These are phyloP conservation scores for Nasua narica DNA, from an alignment of 2,797 vertebrate genomes.

Conservation along the genomic window DNA sequence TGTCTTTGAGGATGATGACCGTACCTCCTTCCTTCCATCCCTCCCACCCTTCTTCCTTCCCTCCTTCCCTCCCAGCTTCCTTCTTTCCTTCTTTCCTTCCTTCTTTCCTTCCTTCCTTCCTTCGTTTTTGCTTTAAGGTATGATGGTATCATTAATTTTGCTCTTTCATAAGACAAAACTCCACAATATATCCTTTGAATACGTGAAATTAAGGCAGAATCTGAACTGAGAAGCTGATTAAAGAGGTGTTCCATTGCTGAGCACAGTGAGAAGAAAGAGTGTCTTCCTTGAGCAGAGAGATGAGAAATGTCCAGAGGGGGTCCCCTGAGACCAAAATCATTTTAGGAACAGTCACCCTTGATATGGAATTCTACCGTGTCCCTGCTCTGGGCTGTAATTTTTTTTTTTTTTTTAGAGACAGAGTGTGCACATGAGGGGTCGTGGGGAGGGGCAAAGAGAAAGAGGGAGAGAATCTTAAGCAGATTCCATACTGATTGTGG, in stretches of 20 bases:
- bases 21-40: background rate
- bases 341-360: background rate
- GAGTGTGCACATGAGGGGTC: background rate
- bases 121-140: background rate
- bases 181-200: background rate
- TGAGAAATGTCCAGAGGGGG: background rate
- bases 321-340: background rate
- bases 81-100: fast-evolving
- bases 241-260: background rate
- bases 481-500: background rate
- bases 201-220: background rate
- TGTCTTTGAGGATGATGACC: too few relatives aligned
- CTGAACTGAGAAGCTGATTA: background rate
- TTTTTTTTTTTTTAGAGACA: background rate
- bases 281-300: background rate
- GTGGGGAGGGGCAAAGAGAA: background rate
- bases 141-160: background rate
- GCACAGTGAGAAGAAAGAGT: background rate
- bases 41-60: too few relatives aligned
- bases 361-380: background rate
- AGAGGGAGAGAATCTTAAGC: background rate
- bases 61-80: background rate
- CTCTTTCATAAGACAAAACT: background rate
- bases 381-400: background rate
- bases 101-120: background rate